Conservation (phyloP, 2,797 vertebrate genomes). For the Parauchenoglanis ngamensis region DNA sequence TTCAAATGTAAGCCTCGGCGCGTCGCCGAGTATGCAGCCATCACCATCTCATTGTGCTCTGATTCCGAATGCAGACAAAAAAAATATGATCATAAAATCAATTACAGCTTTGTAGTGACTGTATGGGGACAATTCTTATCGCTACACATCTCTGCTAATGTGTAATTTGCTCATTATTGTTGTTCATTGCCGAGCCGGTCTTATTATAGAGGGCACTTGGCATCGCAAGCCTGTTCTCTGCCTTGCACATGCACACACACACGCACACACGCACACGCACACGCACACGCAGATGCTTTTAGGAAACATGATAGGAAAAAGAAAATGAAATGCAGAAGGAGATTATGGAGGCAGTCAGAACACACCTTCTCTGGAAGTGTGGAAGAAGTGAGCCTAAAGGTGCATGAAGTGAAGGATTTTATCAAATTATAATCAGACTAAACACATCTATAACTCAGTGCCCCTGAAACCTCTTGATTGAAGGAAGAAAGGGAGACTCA, state of each 20-base stretch:
- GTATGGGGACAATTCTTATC: constrained; percentile 16
- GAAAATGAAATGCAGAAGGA: neutral
- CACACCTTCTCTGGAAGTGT: neutral
- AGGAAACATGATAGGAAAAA: neutral
- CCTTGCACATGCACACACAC: neutral
- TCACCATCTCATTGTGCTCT: constrained; percentile 11
- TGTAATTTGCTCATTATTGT: constrained; percentile 44
- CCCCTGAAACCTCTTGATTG: neutral
- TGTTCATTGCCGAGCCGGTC: constrained; percentile 15
- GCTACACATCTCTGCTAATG: constrained; percentile 31
- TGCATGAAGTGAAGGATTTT: neutral
- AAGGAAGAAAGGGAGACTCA: neutral
- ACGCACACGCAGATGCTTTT: neutral
- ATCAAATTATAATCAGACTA: neutral
- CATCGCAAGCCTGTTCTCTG: constrained; percentile 11
- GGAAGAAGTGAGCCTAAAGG: neutral
- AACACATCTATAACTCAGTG: neutral
- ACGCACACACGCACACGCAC: neutral
- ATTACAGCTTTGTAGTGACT: constrained; percentile 24
- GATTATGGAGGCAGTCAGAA: constrained; percentile 6
- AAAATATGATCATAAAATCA: constrained; percentile 35
- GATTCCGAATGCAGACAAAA: constrained; percentile 20
- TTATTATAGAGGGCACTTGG: constrained; percentile 34
- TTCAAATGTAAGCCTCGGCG: neutral
- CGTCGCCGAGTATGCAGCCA: neutral